Base-by-base conservation (phyloP, 2,113 vertebrate genomes). In the Hypocryptadius cinnamomeus region DNA sequence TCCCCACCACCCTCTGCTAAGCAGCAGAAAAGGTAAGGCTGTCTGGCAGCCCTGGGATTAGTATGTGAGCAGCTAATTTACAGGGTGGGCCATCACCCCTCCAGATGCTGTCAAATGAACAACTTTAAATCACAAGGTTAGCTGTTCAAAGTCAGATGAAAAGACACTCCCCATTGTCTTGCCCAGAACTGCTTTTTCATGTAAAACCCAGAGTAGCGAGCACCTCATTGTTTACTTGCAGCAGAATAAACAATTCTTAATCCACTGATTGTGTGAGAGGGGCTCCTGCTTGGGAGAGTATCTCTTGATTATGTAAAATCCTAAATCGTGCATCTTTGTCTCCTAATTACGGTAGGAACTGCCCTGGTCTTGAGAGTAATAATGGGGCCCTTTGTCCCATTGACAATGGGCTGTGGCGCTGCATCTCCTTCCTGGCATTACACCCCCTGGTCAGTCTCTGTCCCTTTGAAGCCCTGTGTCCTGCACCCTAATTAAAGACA, bases 221-320 rank as follows among this genome's bases (percentile, higher is more conserved):
- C 56, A 70, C 83, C 88, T 91, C 90, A 91, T 96, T 97, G 94
- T 95, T 96, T 96, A 93, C 88, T 91, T 48, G 79, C 10, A 20
- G 54, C 89, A 96, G 72, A 95, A 93, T 81, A 96, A 97, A 96
- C 93, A 96, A 95, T 94, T n/a, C 92, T 92, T 96, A 97, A 97
- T 96, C 94, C 96, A 95, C 47, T 47, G 92, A 94, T 94, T 96
- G 90, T 95, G 76, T 81, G 87, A 94, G 72, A 88, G 79, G 69
- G 87, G 69, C 78, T 89, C 93, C 83, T 3, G 30, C 73, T 70
- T 78, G 85, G 86, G 85, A 93, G 82, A 83, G 79, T 44, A 66
- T 96, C 94, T 92, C 89, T 91, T 94, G 90, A 95, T 93, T 93
- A 94, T 78, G 72, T 68, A 89, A 92, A 96, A 90, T 87, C 89